Conservation (phyloP, 2,797 vertebrate species). For the Gila robusta region DNA sequence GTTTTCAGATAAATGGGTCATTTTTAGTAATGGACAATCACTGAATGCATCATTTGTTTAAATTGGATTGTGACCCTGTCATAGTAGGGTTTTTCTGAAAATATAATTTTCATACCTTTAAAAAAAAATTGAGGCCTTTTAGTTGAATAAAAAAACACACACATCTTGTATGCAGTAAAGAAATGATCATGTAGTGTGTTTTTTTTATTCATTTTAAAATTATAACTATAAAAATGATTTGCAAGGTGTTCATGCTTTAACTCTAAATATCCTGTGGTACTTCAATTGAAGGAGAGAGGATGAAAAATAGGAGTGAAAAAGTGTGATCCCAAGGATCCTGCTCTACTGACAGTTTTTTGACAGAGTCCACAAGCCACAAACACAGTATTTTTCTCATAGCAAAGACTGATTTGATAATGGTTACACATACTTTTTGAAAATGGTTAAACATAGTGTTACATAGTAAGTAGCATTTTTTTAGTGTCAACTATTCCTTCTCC, state of each 20-base stretch:
- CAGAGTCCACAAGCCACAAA: constrained; percentile 34
- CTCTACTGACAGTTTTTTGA: constrained; percentile 45
- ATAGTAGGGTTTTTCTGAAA: not conserved
- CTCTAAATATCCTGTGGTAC: constrained; percentile 18
- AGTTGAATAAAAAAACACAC: not conserved
- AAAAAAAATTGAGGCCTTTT: not conserved
- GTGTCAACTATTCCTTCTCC: constrained; percentile 6
- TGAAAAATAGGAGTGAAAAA: constrained; percentile 9
- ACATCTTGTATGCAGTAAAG: constrained; percentile 19
- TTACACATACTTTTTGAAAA: constrained; percentile 29
- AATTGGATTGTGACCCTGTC: constrained; percentile 9
- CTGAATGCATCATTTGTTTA: constrained; percentile 45
- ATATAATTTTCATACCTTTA: not conserved
- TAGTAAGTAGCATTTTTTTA: constrained; percentile 2
- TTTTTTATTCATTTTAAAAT: constrained; percentile 26
- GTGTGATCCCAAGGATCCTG: constrained; percentile 58
- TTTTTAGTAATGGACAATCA: constrained; percentile 76
- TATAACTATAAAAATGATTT: constrained; percentile 6
- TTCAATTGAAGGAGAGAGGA: constrained; percentile 1
- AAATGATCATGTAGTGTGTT: constrained; percentile 17
- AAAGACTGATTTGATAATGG: constrained; percentile 13
- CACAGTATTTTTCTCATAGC: constrained; percentile 34
- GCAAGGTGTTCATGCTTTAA: not conserved
- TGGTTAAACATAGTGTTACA: constrained; percentile 33
- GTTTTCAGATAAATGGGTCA: constrained; percentile 31